phyloP scores from a whole-genome alignment of 2,113 vertebrate species.

The Centropus unirufus region DNA sequence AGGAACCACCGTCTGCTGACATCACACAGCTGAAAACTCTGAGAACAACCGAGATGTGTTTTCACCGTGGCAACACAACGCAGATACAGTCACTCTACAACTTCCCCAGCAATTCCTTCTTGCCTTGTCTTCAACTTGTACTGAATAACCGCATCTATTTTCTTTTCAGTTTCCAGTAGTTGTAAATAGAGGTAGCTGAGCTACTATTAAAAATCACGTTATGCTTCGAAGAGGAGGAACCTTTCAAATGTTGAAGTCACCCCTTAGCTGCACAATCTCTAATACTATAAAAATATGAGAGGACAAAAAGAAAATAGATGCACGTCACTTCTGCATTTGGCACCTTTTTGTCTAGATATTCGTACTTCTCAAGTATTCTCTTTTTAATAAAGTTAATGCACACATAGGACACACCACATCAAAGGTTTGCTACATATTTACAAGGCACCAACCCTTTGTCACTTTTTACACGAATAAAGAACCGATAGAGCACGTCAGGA shows the following conservation, averaged over 20 bases:
- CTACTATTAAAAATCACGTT: slow-evolving; percentile 74
- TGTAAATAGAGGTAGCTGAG: slow-evolving; percentile 79
- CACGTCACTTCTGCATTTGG: slow-evolving; percentile 82
- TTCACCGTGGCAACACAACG: neutral
- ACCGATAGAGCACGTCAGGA: slow-evolving; percentile 75
- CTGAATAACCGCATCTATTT: slow-evolving; percentile 74
- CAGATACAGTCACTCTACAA: slow-evolving; percentile 36
- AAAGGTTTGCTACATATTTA: slow-evolving; percentile 85
- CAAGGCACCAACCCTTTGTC: slow-evolving; percentile 86
- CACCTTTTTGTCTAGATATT: slow-evolving; percentile 81
- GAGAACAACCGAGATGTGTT: neutral
- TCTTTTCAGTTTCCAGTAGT: slow-evolving; percentile 79
- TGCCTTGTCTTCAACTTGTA: slow-evolving; percentile 49
- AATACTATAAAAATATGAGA: slow-evolving; percentile 79
- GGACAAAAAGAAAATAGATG: slow-evolving; percentile 78
- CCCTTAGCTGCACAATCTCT: slow-evolving; percentile 75
- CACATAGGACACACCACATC: slow-evolving; percentile 80
- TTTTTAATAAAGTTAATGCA: slow-evolving; percentile 84
- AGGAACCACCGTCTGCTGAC: neutral
- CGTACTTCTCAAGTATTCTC: slow-evolving; percentile 82
- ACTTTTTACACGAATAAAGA: slow-evolving; percentile 76
- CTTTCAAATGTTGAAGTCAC: slow-evolving; percentile 73
- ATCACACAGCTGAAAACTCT: slow-evolving; percentile 5
- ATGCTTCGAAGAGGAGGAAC: slow-evolving; percentile 74
- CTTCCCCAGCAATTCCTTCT: slow-evolving; percentile 18